Evolutionary conservation across 2,797 vertebrate genomes (phyloP), one percentile per base, ranked within the genome.

Genomic region (Pipistrellus nathusii): DNA sequence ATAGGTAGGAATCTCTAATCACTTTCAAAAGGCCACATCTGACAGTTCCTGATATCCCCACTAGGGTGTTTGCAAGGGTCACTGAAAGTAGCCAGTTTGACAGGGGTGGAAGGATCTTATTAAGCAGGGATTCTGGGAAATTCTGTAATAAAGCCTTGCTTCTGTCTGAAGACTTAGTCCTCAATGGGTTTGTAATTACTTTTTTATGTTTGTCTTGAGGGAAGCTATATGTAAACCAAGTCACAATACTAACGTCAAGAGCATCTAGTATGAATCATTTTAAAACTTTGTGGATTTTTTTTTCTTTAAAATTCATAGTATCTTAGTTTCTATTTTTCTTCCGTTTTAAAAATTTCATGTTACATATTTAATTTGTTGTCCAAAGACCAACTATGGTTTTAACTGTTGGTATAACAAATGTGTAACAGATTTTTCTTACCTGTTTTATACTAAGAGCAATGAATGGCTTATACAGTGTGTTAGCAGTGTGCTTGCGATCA

Each of bases 71-170:
- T 57, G 18, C 46, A 53, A 44, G 53, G 18, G 51, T 82, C 25
- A 32, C 30, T 25, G 85, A 84, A 72, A 87, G 44, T 27, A 30
- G n/a, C 55, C 77, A 30, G 32, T 95, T 81, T 93, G 85, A 85
- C 86, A 84, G 92, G 92, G 30, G 59, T 93, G 64, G 76, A 76
- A 84, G 35, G 35, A 83, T 84, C 27, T 94, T 94, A 85, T 93
- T 94, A 85, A 87, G 86, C 75, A 57, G 46, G 15, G 38, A 9
- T 12, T 38, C 62, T 48, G 66, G 51, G 11, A 68, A 83, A 46
- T 41, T 80, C 92, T 17, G 15, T 88, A 77, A 94, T 95, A 78
- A 93, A 91, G 4, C 10, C 25, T 86, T 84, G 23, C 12, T 94
- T 75, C 66, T 23, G 9, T 53, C 83, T 81, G 76, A 68, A 88